phyloP scores from a whole-genome alignment of 2,888 invertebrate genomes.

The Limnephilus auricula region DNA sequence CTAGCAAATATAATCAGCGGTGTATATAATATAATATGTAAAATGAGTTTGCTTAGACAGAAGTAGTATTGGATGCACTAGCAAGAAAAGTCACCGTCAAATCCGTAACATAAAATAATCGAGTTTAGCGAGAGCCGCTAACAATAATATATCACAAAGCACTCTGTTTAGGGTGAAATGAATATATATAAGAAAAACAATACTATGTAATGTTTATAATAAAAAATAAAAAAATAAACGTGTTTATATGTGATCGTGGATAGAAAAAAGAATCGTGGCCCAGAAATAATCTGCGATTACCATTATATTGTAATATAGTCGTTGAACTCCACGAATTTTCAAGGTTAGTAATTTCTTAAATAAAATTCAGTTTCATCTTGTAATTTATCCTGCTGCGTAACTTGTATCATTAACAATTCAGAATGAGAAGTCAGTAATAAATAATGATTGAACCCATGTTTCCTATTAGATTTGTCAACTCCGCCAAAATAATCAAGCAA shows the following conservation, averaged over 20 bases:
- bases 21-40: too few species aligned
- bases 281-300: neutral
- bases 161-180: too few species aligned
- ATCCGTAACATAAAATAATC: neutral
- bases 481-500: neutral
- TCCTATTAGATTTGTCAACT: conserved; percentile 2
- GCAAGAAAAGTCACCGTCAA: neutral
- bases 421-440: neutral
- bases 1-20: too few species aligned
- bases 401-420: neutral
- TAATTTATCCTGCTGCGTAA: neutral
- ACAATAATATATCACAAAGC: too few species aligned
- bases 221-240: too few species aligned
- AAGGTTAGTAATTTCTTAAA: neutral
- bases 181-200: too few species aligned
- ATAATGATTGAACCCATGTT: neutral
- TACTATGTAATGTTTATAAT: too few species aligned
- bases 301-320: neutral
- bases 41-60: neutral
- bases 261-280: neutral
- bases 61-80: neutral
- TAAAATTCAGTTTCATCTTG: neutral
- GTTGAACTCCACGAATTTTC: neutral
- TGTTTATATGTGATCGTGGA: neutral
- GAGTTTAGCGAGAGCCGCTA: neutral